Conservation (phyloP, 1,140 invertebrate genomes). For the Ceratosolen fusciceps region DNA sequence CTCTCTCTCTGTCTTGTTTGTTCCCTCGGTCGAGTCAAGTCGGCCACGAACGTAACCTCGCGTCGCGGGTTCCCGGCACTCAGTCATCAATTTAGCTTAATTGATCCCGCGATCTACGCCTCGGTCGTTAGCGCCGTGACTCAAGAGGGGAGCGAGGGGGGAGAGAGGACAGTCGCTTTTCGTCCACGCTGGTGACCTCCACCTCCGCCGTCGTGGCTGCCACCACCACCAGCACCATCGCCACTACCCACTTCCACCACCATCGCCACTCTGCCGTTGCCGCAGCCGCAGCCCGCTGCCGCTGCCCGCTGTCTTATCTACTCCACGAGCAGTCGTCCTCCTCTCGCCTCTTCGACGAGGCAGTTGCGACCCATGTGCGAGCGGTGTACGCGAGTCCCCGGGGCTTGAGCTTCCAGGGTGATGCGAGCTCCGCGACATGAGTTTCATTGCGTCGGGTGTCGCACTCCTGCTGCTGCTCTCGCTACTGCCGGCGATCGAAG, state of each 20-base stretch:
- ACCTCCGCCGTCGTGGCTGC: not conserved
- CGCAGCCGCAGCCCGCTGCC: too few species aligned
- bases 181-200: not conserved
- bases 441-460: not conserved
- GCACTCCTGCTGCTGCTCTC: not conserved
- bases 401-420: not conserved
- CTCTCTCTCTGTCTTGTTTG: too few species aligned
- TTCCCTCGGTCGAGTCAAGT: not conserved
- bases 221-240: not conserved
- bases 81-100: constrained; percentile 37
- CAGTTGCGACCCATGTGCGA: not conserved
- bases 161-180: not conserved
- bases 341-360: not conserved
- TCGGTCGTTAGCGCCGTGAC: constrained; percentile 17
- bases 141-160: not conserved
- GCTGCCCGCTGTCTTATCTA: not conserved
- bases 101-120: constrained; percentile 14
- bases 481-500: not conserved
- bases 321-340: not conserved
- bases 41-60: not conserved
- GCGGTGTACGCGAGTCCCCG: not conserved
- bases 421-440: constrained; percentile 19
- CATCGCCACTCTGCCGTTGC: not conserved
- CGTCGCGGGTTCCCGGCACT: not conserved
- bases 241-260: not conserved